Evolutionary conservation across 2,113 vertebrate genomes (phyloP), one percentile per base, ranked within the genome.

Genomic region (Atrichornis clamosus): DNA sequence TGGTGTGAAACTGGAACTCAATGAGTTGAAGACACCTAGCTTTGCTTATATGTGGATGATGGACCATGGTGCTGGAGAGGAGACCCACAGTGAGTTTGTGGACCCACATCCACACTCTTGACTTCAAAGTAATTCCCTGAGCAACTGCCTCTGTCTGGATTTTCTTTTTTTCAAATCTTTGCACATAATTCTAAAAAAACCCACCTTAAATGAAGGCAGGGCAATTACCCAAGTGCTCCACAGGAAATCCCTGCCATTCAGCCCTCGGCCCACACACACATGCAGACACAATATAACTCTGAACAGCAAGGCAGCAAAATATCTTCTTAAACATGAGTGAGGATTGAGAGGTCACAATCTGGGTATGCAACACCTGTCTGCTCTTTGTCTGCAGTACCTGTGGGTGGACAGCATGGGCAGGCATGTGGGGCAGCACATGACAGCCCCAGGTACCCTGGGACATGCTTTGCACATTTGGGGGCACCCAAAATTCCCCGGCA

Each of bases 61-160:
- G 69, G n/a, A 6, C 55, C 24, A 3, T 0, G 0, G 13, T 18
- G 35, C 30, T 39, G 24, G 37, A 56, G 10, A 88, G 23, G 12
- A 42, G 13, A 49, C 13, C 35, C 27, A 47, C 1, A 47, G 23
- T 0, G 5, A 46, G 3, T 24, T 27, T 8, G 6, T 26, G 58
- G 24, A 53, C 28, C 30, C 9, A 39, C 62, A 21, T 30, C 59
- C 68, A 56, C 8, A 11, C 0, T 32, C 26, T 47, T 68, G 41
- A 16, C 33, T 32, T 41, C 47, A 82, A 42, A 76, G 4, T n/a
- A 20, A 20, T 49, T 55, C 77, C 22, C 42, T 56, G 18, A 77
- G 7, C 23, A 42, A 28, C 35, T 50, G 32, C n/a, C 52, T 85
- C 77, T 72, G 13, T 27, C 87, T 80, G 37, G 26, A 22, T 84